phyloP scores from a whole-genome alignment of 1,140 invertebrate species.

The Aporrectodea caliginosa region DNA sequence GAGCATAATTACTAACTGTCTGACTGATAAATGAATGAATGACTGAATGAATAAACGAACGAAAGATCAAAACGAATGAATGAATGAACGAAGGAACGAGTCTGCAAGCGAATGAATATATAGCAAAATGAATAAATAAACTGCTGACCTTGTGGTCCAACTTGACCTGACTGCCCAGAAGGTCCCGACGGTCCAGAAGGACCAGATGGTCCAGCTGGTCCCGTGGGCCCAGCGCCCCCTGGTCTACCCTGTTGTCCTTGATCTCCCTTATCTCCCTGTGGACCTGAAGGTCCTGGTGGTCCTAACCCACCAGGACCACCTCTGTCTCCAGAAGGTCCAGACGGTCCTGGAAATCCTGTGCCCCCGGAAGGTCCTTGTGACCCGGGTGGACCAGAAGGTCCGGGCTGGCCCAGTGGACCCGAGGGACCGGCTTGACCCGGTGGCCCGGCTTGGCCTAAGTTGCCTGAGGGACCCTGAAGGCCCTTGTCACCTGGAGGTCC shows the following conservation, averaged over 20 bases:
- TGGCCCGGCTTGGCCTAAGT: conserved; percentile 18
- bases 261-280: conserved; percentile 17
- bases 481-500: conserved; percentile 30
- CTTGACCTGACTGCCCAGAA: background rate
- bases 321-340: background rate
- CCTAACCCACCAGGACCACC: conserved; percentile 6
- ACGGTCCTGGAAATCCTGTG: background rate
- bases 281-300: conserved; percentile 15
- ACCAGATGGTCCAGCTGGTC: background rate
- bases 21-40: too few species aligned
- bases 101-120: too few species aligned
- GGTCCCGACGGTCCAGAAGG: conserved; percentile 8
- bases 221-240: background rate
- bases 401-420: conserved; percentile 29
- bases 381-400: conserved; percentile 22
- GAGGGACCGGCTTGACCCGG: conserved; percentile 30
- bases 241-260: background rate
- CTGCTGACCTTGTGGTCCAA: background rate
- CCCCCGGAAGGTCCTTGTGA: background rate
- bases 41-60: too few species aligned
- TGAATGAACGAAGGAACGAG: too few species aligned
- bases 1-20: too few species aligned
- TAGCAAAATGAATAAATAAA: too few species aligned
- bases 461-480: conserved; percentile 27
- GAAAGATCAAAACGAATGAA: too few species aligned